Base-by-base conservation (phyloP, 2,888 invertebrate genomes). In the Crossocerus cetratus region DNA sequence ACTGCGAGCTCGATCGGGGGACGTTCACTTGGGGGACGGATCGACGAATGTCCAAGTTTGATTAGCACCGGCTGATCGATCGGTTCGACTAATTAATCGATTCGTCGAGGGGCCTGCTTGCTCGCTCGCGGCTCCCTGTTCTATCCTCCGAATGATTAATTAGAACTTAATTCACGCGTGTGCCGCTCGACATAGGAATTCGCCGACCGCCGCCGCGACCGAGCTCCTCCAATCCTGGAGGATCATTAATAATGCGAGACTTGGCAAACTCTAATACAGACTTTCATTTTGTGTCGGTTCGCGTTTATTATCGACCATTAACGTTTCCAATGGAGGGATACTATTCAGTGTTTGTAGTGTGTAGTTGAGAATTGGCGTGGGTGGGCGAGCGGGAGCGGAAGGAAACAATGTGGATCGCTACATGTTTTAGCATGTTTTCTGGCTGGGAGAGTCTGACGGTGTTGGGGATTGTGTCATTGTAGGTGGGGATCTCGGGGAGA, bases 11-110 rank as follows among this genome's bases (percentile, higher is more conserved):
- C 44, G 44, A 20, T 60, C 44, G 16, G n/a, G n/a, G n/a, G n/a
- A 20, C 20, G 44, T 32, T 60, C 44, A 45, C 21, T 32, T 32
- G 32, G 32, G 8, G 49, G 49, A 49, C n/a, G 16, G 49, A 49
- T 16, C 63, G 69, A 44, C 22, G 49, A 23, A 60, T 44, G 54
- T 60, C 64, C 58, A 44, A 68, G 58, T 63, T 43, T 21, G 21
- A 45, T 71, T 70, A 68, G 43, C 70, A 65, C 55, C 72, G 42
- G 65, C 43, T 72, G 75, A 75, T 75, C 70, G 73, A 76, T 69
- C 69, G 69, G 61, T 3, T 23, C 67, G 63, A 54, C 69, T 78
- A 81, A 81, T 77, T 74, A 78, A 81, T 80, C 70, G 80, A 76
- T 80, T 61, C 68, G 49, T 62, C 64, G 61, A 23, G 42, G 22